These are phyloP conservation scores for Enteromius mattozi DNA, from an alignment of 2,797 vertebrate species.

Conservation along the genomic window DNA sequence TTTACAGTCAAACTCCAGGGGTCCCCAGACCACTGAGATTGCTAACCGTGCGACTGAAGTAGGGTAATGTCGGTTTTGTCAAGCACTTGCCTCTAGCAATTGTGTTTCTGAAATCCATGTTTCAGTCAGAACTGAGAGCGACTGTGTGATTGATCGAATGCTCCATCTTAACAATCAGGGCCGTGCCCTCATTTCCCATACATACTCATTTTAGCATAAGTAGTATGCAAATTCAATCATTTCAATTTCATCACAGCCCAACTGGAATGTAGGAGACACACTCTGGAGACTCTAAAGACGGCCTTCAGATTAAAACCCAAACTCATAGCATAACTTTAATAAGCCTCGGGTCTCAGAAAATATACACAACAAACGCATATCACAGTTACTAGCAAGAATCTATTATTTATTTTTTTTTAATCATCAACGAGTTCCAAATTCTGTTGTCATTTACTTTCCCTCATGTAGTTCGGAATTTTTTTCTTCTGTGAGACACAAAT, in stretches of 20 bases:
- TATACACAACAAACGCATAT: not conserved
- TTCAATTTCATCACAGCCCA: slow-evolving; percentile 60
- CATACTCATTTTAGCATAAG: slow-evolving; percentile 52
- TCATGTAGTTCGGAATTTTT: not conserved
- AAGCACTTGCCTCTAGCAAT: slow-evolving; percentile 22
- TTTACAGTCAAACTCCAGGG: slow-evolving; percentile 25
- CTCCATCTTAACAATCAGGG: slow-evolving; percentile 66
- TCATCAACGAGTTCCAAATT: not conserved
- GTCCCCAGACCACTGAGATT: slow-evolving; percentile 6
- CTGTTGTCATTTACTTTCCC: not conserved
- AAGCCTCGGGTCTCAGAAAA: not conserved
- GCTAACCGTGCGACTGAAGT: not conserved
- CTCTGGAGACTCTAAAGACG: slow-evolving; percentile 58
- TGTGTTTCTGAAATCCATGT: slow-evolving; percentile 12
- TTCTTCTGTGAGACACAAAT: not conserved
- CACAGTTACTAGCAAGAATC: not conserved
- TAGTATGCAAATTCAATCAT: slow-evolving; percentile 71
- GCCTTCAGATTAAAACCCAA: slow-evolving; percentile 67
- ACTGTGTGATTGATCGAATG: slow-evolving; percentile 56
- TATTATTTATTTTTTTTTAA: not conserved
- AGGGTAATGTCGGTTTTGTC: slow-evolving; percentile 15
- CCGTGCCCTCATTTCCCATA: slow-evolving; percentile 52
- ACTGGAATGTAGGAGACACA: slow-evolving; percentile 53
- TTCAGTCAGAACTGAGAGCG: slow-evolving; percentile 57
- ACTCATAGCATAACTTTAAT: slow-evolving; percentile 28